Evolutionary conservation across 1,140 invertebrate species (phyloP).

Genomic region (Diprion similis): DNA sequence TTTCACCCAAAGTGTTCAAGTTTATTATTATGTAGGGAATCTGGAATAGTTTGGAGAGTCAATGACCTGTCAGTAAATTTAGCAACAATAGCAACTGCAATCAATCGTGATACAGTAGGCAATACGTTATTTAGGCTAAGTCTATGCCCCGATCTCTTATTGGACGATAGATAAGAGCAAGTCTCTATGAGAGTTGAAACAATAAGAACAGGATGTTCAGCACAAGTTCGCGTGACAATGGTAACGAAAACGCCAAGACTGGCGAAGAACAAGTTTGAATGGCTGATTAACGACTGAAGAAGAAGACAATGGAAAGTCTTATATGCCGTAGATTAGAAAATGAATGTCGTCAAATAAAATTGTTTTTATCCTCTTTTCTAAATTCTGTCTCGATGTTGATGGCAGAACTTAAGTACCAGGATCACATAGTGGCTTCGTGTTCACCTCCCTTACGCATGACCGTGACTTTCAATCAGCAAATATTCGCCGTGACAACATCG

Average conservation of each 20-base stretch:
- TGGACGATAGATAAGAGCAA: neutral
- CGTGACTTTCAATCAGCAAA: constrained; percentile 44
- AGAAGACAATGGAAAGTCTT: neutral
- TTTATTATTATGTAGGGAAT: too few relatives aligned
- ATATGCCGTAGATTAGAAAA: neutral
- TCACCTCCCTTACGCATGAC: constrained; percentile 29
- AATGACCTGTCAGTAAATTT: too few relatives aligned
- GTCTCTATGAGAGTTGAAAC: neutral
- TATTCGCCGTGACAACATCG: constrained; percentile 37
- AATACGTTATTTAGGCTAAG: too few relatives aligned
- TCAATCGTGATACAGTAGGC: too few relatives aligned
- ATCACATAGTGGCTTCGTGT: constrained; percentile 23
- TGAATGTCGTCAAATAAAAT: neutral
- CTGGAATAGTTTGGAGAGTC: too few relatives aligned
- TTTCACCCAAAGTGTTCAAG: too few relatives aligned
- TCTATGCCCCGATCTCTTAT: neutral
- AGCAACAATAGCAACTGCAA: too few relatives aligned
- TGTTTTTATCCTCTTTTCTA: neutral
- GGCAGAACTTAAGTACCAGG: constrained; percentile 6
- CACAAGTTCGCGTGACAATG: neutral
- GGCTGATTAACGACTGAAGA: neutral
- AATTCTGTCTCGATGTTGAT: neutral
- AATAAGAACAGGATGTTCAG: neutral
- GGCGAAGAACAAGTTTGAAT: neutral
- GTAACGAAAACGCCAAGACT: neutral